Percentiles rank a stretch among this genome's conserved stretches.
Conservation (phyloP, 2,113 vertebrate species). For the Cettia cetti region DNA sequence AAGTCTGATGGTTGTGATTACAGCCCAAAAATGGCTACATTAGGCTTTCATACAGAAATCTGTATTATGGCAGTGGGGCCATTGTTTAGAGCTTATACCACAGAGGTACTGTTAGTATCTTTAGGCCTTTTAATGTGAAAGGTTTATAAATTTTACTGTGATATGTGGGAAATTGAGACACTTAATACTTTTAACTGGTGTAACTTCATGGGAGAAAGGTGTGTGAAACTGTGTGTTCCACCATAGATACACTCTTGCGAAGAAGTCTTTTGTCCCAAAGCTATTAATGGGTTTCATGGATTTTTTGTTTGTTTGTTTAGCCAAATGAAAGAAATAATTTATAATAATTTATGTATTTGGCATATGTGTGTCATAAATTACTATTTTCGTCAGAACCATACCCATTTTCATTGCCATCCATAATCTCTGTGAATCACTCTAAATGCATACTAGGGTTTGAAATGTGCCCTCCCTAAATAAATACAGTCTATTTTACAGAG, state of each 20-base stretch:
- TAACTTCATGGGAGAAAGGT: not conserved
- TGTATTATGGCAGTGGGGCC: not conserved
- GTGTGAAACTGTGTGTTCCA: accelerated
- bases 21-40: not conserved
- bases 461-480: not conserved
- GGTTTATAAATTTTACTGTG: not conserved
- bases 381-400: not conserved
- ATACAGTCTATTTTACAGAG: not conserved
- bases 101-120: not conserved
- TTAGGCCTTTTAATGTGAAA: not conserved
- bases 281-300: not conserved
- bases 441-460: not conserved
- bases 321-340: not conserved
- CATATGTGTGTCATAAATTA: not conserved
- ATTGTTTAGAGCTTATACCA: not conserved
- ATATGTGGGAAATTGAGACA: not conserved
- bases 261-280: not conserved
- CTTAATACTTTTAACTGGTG: not conserved
- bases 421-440: not conserved
- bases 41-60: not conserved
- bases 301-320: not conserved
- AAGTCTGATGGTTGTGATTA: not conserved
- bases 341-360: not conserved
- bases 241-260: not conserved
- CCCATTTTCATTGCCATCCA: not conserved